These are phyloP conservation scores for Parauchenoglanis ngamensis DNA, from an alignment of 2,797 vertebrate genomes.

Conservation along the genomic window DNA sequence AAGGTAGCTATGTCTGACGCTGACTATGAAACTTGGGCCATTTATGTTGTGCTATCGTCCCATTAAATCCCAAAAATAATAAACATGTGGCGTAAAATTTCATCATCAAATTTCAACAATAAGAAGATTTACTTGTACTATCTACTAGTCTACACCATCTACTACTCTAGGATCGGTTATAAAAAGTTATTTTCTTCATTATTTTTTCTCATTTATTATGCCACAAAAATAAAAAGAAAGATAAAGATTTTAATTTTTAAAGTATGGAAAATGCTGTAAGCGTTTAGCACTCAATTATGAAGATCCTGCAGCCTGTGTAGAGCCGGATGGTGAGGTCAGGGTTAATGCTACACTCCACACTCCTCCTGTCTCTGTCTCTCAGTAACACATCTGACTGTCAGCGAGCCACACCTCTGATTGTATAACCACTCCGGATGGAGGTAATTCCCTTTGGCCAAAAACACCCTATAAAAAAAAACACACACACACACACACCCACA, in stretches of 20 bases:
- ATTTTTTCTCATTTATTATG: background rate
- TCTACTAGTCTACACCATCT: background rate
- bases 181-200: background rate
- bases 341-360: slow-evolving; percentile 6
- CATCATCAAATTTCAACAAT: background rate
- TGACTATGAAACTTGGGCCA: background rate
- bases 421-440: slow-evolving; percentile 36
- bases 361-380: background rate
- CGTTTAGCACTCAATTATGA: background rate
- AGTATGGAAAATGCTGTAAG: background rate
- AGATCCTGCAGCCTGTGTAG: background rate
- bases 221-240: background rate
- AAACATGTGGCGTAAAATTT: background rate
- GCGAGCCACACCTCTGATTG: slow-evolving; percentile 29
- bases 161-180: background rate
- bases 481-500: background rate
- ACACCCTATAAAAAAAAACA: slow-evolving; percentile 22
- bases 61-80: background rate
- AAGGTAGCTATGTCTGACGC: background rate
- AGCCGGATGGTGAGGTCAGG: background rate
- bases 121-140: background rate
- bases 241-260: background rate
- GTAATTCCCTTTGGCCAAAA: slow-evolving; percentile 33
- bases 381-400: slow-evolving; percentile 25
- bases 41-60: background rate